A percentile compares a stretch with the other conserved stretches of the same genome.
Evolutionary conservation across 2,797 vertebrate species (phyloP).

Genomic region (Coluber constrictor): DNA sequence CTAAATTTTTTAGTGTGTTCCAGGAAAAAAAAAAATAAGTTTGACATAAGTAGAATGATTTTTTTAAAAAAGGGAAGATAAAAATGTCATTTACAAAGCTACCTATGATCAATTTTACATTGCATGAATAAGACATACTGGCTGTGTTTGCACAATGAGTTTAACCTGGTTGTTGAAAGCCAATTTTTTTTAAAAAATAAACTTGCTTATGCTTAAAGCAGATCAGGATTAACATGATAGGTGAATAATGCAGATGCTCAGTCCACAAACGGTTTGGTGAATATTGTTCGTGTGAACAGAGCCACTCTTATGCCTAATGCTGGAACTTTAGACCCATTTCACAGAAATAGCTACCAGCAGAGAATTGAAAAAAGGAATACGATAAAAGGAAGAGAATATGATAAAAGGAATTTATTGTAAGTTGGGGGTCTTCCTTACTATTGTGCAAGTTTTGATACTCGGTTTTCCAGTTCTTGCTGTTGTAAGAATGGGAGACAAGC

Average conservation of each 20-base stretch:
- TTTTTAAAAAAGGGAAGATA: not conserved
- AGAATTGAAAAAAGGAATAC: not conserved
- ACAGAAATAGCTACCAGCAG: not conserved
- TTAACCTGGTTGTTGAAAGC: not conserved
- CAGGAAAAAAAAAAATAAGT: conserved; percentile 46
- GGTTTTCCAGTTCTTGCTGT: not conserved
- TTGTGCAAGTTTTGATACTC: not conserved
- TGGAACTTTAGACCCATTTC: not conserved
- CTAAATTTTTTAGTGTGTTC: not conserved
- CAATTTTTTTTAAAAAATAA: not conserved
- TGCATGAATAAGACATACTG: not conserved
- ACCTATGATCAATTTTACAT: not conserved
- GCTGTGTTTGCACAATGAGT: not conserved
- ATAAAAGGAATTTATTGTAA: not conserved
- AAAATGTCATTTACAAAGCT: conserved; percentile 27
- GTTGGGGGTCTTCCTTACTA: not conserved
- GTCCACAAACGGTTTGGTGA: not conserved
- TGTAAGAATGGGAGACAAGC: too few species aligned
- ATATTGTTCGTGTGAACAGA: not conserved
- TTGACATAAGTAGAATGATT: conserved; percentile 37
- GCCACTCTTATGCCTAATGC: not conserved
- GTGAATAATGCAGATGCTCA: not conserved
- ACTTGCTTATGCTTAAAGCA: not conserved
- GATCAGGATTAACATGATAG: not conserved
- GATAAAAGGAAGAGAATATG: not conserved